These are phyloP conservation scores for Tyrophagus putrescentiae DNA, from an alignment of 1,140 invertebrate genomes.

Conservation along the genomic window DNA sequence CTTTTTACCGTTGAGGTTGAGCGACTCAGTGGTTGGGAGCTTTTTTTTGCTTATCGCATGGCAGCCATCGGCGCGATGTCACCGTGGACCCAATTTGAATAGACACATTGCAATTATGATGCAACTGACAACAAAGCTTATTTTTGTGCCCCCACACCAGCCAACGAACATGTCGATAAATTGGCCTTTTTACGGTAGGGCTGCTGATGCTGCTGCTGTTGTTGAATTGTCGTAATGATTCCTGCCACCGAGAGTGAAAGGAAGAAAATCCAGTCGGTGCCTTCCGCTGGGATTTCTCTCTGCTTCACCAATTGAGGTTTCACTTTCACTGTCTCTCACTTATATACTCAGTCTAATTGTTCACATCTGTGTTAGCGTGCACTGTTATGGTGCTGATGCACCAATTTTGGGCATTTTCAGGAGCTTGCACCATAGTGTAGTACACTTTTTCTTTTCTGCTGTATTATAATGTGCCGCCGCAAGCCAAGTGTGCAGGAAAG, in stretches of 20 bases:
- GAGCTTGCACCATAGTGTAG: too few relatives aligned
- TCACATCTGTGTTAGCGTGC: background rate
- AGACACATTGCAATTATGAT: slow-evolving; percentile 14
- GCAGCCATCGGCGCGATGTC: background rate
- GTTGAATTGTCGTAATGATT: slow-evolving; percentile 12
- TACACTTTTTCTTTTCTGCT: too few relatives aligned
- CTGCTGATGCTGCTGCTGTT: too few relatives aligned
- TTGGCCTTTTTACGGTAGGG: slow-evolving; percentile 11
- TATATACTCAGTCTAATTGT: slow-evolving; percentile 1
- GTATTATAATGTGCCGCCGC: too few relatives aligned
- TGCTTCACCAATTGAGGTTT: background rate
- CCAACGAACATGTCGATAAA: slow-evolving; percentile 8
- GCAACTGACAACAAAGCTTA: slow-evolving; percentile 8
- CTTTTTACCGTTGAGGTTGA: background rate
- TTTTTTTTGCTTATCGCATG: too few relatives aligned
- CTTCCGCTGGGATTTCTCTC: background rate
- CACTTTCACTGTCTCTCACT: too few relatives aligned
- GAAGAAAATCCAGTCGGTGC: background rate
- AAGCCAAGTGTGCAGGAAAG: too few relatives aligned
- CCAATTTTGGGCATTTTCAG: too few relatives aligned
- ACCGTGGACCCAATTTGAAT: slow-evolving; percentile 13
- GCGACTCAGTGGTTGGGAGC: background rate
- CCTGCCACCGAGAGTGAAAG: slow-evolving; percentile 1
- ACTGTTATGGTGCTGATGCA: too few relatives aligned
- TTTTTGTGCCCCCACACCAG: too few relatives aligned